Base-by-base conservation (phyloP, 2,888 invertebrate genomes). In the Cheilosia pagana region DNA sequence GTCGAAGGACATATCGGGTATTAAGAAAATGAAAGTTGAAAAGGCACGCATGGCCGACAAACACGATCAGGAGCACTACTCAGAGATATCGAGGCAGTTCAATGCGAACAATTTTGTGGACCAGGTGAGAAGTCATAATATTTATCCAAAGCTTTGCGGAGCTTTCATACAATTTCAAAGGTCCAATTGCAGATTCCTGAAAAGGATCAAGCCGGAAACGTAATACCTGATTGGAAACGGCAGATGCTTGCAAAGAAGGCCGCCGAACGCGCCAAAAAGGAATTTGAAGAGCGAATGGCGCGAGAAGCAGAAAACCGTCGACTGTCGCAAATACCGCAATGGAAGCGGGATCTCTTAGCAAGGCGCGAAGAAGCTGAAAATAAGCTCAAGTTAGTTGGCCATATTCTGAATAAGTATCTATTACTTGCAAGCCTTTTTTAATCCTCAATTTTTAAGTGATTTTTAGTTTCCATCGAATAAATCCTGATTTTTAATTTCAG, bases 181-280 rank as follows among this genome's bases (percentile, higher is more conserved):
- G 89, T 91, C 87, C 90, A 89, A 88, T 90, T 90, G 39, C 93
- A 98, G 96, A 95, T 98, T 87, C 98, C 98, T 10, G 97, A 97
- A 90, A 95, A 95, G 86, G 98, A 98, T 91, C 95, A 95, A 63
- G 95, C 96, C 7, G 98, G 98, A 0, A 97, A 96, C 90, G 93
- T 95, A 50, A 97, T 98, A 89, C 98, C 98, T 14, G 96, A 96
- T 25, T 98, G 98, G 98, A 98, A 98, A 91, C 93, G 98, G 12
- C 98, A 98, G 92, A 98, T 98, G 97, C 91, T 98, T 91, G 98
- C 98, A 2, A 95, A 97, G 89, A 96, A 98, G 91, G 97, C 98
- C 0, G 98, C 98, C 0, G 98, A 98, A 91, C 96, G 97, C 88
- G 98, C 98, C 10, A 95, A 96, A 87, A 96, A 96, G 89, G 98